Evolutionary conservation across 2,797 vertebrate species (phyloP).

Genomic region (Falco naumanni): DNA sequence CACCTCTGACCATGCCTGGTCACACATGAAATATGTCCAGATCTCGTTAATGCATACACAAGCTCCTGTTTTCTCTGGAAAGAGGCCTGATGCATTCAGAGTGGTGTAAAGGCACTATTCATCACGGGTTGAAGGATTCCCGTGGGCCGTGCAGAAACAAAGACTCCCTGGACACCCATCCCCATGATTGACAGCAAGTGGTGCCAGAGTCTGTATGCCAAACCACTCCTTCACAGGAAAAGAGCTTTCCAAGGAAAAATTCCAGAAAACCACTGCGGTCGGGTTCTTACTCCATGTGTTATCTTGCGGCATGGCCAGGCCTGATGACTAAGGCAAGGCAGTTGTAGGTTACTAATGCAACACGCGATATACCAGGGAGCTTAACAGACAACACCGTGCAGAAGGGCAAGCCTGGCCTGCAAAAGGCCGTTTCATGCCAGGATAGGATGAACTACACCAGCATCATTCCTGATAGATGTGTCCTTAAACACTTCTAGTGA

Average conservation of each 20-base stretch:
- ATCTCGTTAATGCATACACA: not conserved
- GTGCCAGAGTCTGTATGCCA: not conserved
- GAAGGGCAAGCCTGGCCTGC: accelerated
- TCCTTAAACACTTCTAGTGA: not conserved
- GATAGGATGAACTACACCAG: not conserved
- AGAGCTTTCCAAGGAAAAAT: not conserved
- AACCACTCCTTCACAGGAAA: not conserved
- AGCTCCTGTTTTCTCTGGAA: not conserved
- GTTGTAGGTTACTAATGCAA: not conserved
- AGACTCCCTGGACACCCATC: not conserved
- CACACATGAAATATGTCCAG: not conserved
- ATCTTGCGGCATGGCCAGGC: not conserved
- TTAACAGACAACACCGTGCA: accelerated
- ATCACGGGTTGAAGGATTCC: not conserved
- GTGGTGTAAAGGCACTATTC: not conserved
- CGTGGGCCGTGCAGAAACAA: not conserved
- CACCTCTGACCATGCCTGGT: not conserved
- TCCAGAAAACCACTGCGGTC: not conserved
- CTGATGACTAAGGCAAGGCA: not conserved
- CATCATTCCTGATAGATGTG: not conserved
- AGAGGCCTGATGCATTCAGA: not conserved
- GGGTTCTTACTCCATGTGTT: not conserved
- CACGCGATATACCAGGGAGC: not conserved
- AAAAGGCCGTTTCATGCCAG: not conserved
- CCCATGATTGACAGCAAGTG: not conserved